These are phyloP conservation scores for Cactoblastis cactorum DNA, from an alignment of 2,888 invertebrate species.

Conservation along the genomic window DNA sequence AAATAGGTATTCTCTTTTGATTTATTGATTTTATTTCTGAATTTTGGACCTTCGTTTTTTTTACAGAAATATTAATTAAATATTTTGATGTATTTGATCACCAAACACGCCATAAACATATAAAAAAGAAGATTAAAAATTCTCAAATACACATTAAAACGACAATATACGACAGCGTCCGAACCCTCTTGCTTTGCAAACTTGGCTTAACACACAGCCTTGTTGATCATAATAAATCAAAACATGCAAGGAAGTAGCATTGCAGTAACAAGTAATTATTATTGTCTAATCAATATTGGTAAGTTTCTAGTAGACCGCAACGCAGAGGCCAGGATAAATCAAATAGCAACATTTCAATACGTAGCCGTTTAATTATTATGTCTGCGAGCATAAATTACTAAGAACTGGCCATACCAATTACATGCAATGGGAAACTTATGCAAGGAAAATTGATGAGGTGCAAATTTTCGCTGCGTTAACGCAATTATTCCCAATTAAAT, in stretches of 20 bases:
- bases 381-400: conserved; percentile 16
- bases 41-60: too few relatives aligned
- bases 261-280: conserved; percentile 9
- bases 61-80: too few relatives aligned
- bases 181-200: background rate
- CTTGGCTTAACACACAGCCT: background rate
- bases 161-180: too few relatives aligned
- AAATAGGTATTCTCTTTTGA: too few relatives aligned
- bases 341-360: conserved; percentile 18
- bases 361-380: conserved; percentile 18
- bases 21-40: too few relatives aligned
- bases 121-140: too few relatives aligned
- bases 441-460: conserved; percentile 31
- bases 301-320: conserved; percentile 11
- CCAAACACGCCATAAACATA: too few relatives aligned
- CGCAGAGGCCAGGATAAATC: conserved; percentile 20
- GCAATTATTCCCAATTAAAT: conserved; percentile 25
- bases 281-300: conserved; percentile 11
- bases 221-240: conserved; percentile 1
- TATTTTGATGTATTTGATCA: too few relatives aligned
- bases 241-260: conserved; percentile 14
- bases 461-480: conserved; percentile 38
- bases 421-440: conserved; percentile 35
- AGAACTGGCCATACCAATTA: conserved; percentile 1
- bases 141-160: too few relatives aligned